phyloP scores from a whole-genome alignment of 2,888 invertebrate species.

The Stenodema calcarata region DNA sequence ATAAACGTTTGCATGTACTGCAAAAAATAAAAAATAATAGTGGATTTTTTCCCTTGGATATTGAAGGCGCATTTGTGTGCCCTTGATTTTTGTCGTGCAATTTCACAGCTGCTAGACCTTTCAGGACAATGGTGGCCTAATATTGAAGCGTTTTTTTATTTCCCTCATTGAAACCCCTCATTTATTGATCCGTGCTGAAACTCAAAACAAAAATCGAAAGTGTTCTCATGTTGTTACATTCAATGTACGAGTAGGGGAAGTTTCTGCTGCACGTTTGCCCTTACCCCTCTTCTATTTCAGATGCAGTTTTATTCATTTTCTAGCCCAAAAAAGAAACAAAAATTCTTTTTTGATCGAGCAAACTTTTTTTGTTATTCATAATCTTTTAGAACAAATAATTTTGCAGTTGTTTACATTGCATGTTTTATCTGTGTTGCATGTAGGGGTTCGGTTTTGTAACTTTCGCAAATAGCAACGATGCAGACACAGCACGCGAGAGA shows the following conservation, averaged over 20 bases:
- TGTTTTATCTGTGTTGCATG: conserved; percentile 96
- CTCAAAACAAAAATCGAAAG: neutral
- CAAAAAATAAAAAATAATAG: no score
- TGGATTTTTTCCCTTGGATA: neutral
- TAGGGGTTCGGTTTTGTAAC: conserved; percentile 99
- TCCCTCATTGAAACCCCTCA: neutral
- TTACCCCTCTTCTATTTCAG: conserved; percentile 41
- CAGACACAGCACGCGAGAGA: conserved; percentile 99
- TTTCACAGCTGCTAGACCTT: neutral
- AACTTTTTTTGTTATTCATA: conserved; percentile 41
- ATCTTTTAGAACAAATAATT: conserved; percentile 61
- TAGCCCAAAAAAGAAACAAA: neutral
- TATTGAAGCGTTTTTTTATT: neutral
- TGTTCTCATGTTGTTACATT: neutral
- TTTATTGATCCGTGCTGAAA: neutral
- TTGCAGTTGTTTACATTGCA: conserved; percentile 72
- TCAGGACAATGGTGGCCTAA: conserved; percentile 9
- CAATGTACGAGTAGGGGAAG: neutral
- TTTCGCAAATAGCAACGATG: conserved; percentile 99
- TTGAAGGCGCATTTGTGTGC: neutral
- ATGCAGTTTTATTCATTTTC: conserved; percentile 8
- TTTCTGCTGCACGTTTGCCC: conserved; percentile 52
- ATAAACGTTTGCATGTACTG: neutral
- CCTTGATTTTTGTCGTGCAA: neutral
- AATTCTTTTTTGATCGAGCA: neutral